Percentiles rank a stretch among this genome's conserved stretches.
Conservation (phyloP, 2,888 invertebrate species). For the Dendrolimus houi region DNA sequence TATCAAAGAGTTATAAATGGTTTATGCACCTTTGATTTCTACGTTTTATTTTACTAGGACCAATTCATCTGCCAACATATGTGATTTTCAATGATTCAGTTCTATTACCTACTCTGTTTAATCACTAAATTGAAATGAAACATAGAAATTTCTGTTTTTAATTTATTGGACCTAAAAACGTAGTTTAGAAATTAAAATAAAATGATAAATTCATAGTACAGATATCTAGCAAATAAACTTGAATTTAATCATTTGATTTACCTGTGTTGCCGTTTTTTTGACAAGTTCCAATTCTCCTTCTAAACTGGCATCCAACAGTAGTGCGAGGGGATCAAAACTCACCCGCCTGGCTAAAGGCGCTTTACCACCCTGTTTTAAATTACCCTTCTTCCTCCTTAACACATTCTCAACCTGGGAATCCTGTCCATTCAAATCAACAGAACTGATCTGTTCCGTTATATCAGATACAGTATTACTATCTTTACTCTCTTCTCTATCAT, state of each 20-base stretch:
- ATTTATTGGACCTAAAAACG: too few species aligned
- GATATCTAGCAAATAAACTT: too few species aligned
- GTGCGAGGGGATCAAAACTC: conserved; percentile 97
- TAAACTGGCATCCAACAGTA: conserved; percentile 96
- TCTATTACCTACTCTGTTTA: too few species aligned
- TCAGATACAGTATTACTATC: conserved; percentile 50
- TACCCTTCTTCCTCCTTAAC: conserved; percentile 85
- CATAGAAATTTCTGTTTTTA: too few species aligned
- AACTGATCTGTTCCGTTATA: conserved; percentile 68
- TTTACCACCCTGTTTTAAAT: conserved; percentile 85
- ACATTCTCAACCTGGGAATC: conserved; percentile 75
- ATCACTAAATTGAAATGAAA: too few species aligned
- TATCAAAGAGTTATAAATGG: too few species aligned
- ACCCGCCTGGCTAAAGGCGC: conserved; percentile 88
- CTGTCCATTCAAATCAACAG: conserved; percentile 68
- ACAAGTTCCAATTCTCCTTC: conserved; percentile 99
- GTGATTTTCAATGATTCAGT: too few species aligned
- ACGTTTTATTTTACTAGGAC: too few species aligned
- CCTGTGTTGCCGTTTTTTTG: conserved; percentile 94
- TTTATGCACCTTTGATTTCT: too few species aligned
- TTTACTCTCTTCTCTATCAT: conserved; percentile 59
- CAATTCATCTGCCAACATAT: too few species aligned
- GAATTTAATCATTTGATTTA: conserved; percentile 23
- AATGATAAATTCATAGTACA: too few species aligned
- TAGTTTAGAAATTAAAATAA: too few species aligned